Conservation (phyloP, 1,140 invertebrate genomes). For the Drosophila erecta region DNA sequence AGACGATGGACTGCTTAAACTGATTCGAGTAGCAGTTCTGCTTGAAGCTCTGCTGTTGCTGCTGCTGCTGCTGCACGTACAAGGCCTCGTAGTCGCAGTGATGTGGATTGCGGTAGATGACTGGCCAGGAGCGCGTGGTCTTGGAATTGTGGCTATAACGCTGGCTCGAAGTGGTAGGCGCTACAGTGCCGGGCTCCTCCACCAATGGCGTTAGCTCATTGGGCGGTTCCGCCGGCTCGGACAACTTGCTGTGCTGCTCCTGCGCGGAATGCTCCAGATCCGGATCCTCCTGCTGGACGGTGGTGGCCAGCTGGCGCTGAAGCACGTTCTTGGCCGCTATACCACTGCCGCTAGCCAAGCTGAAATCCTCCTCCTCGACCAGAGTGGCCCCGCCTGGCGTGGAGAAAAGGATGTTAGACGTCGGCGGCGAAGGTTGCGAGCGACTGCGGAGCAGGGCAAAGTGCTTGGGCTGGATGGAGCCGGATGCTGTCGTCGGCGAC, state of each 20-base stretch:
- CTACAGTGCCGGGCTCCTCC: constrained; percentile 51
- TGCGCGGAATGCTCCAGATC: constrained; percentile 35
- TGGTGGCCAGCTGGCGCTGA: constrained; percentile 70
- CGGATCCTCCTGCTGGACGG: constrained; percentile 59
- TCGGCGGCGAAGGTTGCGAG: constrained; percentile 60
- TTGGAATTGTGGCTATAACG: constrained; percentile 80
- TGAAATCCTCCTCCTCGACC: constrained; percentile 83
- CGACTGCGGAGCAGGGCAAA: constrained; percentile 74
- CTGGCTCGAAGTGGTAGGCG: constrained; percentile 53
- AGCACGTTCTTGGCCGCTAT: constrained; percentile 63
- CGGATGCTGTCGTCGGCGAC: constrained; percentile 65
- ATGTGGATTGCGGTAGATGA: constrained; percentile 83
- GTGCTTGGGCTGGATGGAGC: constrained; percentile 69
- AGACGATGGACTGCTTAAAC: constrained; percentile 81
- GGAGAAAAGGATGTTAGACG: constrained; percentile 84
- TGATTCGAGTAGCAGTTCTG: constrained; percentile 83
- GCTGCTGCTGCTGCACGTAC: constrained; percentile 73
- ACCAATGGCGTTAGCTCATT: constrained; percentile 69
- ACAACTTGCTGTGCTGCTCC: constrained; percentile 36
- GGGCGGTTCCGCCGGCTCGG: constrained; percentile 40
- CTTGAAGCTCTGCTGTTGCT: constrained; percentile 62
- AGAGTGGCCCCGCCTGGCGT: constrained; percentile 76
- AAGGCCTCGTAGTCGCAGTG: constrained; percentile 84
- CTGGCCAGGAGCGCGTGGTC: constrained; percentile 83
- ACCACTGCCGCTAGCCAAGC: constrained; percentile 68